phyloP scores from a whole-genome alignment of 2,113 vertebrate species.

The Elachura formosa region DNA sequence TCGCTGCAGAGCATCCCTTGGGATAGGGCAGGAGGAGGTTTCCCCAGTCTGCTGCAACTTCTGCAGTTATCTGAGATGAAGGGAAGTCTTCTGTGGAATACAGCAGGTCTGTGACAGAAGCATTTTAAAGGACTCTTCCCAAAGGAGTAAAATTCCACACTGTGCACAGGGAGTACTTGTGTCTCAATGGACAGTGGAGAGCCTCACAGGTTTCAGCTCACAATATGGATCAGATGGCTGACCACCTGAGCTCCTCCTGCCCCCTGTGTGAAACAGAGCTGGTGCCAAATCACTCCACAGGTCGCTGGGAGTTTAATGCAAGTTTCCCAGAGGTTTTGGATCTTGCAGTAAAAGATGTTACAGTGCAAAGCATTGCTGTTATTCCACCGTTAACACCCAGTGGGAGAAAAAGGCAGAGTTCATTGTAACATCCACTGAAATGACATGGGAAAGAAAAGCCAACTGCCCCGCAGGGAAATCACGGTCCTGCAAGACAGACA shows the following conservation, averaged over 20 bases:
- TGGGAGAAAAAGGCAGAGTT: neutral
- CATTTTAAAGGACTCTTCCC: neutral
- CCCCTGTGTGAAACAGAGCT: accelerated
- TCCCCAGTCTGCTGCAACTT: neutral
- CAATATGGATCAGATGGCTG: neutral
- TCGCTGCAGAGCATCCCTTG: neutral
- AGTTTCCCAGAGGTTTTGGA: neutral
- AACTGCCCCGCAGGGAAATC: neutral
- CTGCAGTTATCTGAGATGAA: neutral
- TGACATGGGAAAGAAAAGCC: neutral
- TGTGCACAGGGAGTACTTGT: accelerated
- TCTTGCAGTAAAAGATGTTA: neutral
- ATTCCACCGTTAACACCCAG: neutral
- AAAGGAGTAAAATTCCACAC: neutral
- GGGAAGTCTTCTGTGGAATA: neutral
- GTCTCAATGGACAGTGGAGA: neutral
- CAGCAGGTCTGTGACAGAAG: neutral
- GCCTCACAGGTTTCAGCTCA: neutral
- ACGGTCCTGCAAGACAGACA: neutral
- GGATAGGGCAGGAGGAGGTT: neutral
- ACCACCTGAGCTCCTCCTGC: neutral
- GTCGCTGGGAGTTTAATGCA: neutral
- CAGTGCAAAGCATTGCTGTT: neutral
- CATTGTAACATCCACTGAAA: neutral
- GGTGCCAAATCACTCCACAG: neutral